phyloP scores from a whole-genome alignment of 2,888 invertebrate genomes.

The Ypsolopha scabrella region DNA sequence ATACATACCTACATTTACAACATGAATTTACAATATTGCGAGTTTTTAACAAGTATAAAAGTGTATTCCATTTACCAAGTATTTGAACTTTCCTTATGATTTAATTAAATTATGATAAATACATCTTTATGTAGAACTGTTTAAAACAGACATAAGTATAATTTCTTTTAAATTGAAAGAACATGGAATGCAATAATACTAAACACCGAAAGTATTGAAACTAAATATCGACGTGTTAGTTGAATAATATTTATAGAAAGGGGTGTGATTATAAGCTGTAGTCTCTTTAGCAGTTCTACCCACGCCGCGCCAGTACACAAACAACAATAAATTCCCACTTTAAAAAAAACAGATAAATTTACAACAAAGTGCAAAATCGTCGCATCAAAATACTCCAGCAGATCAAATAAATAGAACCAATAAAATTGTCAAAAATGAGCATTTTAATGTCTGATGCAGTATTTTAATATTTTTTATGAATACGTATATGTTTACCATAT shows the following conservation, averaged over 20 bases:
- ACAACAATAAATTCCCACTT: too few relatives aligned
- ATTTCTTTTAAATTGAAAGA: not conserved
- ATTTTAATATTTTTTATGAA: too few relatives aligned
- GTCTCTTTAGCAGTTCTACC: not conserved
- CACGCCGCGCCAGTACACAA: not conserved
- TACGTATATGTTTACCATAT: too few relatives aligned
- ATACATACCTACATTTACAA: slow-evolving; percentile 1
- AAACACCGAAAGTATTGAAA: not conserved
- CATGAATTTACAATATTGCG: slow-evolving; percentile 2
- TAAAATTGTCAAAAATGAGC: too few relatives aligned
- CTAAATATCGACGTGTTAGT: not conserved
- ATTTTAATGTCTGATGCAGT: too few relatives aligned
- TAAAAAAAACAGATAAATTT: too few relatives aligned
- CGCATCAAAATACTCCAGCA: too few relatives aligned
- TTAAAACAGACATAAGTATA: not conserved
- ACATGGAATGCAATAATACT: slow-evolving; percentile 3
- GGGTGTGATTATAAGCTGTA: not conserved
- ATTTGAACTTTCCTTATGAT: slow-evolving; percentile 16
- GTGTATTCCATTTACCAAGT: slow-evolving; percentile 3
- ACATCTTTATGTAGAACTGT: slow-evolving; percentile 6
- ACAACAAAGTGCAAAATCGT: too few relatives aligned
- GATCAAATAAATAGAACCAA: too few relatives aligned
- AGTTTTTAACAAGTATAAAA: slow-evolving; percentile 6
- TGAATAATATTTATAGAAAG: not conserved
- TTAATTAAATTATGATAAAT: not conserved